A percentile compares a stretch with the other conserved stretches of the same genome.
phyloP scores from a whole-genome alignment of 1,140 invertebrate genomes.

The Pogonomyrmex barbatus region DNA sequence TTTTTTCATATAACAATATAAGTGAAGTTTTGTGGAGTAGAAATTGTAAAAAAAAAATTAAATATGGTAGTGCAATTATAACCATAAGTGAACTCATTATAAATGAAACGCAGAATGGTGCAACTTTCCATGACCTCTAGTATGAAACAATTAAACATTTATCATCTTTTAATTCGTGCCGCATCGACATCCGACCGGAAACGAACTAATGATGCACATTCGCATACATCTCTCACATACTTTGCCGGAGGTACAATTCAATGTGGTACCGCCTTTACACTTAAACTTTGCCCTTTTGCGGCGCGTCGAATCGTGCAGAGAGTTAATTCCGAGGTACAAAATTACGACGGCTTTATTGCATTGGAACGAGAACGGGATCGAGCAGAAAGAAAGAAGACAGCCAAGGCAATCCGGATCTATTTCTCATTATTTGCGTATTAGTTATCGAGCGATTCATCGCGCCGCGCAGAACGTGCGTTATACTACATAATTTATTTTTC shows the following conservation, averaged over 20 bases:
- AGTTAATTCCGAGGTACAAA: constrained; percentile 50
- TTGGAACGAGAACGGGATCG: constrained; percentile 7
- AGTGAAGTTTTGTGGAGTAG: background rate
- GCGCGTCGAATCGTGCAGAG: constrained; percentile 39
- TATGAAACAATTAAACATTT: background rate
- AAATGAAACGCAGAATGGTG: background rate
- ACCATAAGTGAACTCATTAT: background rate
- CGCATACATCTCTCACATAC: background rate
- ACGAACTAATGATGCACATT: background rate
- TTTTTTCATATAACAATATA: background rate
- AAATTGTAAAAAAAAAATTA: background rate
- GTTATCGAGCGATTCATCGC: constrained; percentile 60
- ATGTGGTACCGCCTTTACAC: constrained; percentile 40
- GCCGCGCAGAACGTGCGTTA: background rate
- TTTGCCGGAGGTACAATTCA: background rate
- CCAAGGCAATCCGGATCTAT: constrained; percentile 30
- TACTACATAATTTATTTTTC: constrained; percentile 60
- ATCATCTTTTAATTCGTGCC: constrained; percentile 4
- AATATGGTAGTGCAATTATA: constrained; percentile 3
- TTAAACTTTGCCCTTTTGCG: constrained; percentile 51
- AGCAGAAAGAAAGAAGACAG: constrained; percentile 1
- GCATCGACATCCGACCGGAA: constrained; percentile 17
- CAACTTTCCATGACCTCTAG: background rate
- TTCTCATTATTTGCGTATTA: constrained; percentile 63
- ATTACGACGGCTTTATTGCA: constrained; percentile 53